A percentile compares a stretch with the other conserved stretches of the same genome.
Conservation (phyloP, 92 coral and sea anemone genomes). For the Palythoa caribaeorum region DNA sequence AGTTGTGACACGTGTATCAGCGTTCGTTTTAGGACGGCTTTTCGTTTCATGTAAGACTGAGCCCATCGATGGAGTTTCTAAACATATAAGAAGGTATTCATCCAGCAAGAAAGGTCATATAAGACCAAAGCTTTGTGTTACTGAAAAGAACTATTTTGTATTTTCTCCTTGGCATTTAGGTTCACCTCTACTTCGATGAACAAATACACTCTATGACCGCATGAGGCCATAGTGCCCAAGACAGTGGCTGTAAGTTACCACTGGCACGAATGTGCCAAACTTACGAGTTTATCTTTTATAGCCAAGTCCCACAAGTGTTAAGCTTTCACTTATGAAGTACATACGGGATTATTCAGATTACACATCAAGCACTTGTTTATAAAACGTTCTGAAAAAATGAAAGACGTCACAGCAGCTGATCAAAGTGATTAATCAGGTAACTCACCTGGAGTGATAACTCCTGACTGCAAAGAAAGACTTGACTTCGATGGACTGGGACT, state of each 20-base stretch:
- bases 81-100: not conserved
- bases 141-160: too few species aligned
- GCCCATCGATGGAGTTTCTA: slow-evolving; percentile 24
- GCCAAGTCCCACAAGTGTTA: too few species aligned
- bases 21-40: not conserved
- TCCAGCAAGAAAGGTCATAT: not conserved
- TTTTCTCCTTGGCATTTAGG: too few species aligned
- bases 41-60: not conserved
- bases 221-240: too few species aligned
- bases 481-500: slow-evolving; percentile 44
- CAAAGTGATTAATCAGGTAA: not conserved
- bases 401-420: not conserved
- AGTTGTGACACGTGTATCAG: not conserved
- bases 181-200: too few species aligned
- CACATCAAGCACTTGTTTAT: not conserved
- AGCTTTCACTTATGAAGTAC: too few species aligned
- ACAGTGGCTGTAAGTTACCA: too few species aligned
- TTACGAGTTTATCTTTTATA: too few species aligned
- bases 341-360: not conserved
- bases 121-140: too few species aligned
- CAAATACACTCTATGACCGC: too few species aligned
- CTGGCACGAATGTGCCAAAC: too few species aligned
- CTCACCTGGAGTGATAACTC: slow-evolving; percentile 20
- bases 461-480: slow-evolving; percentile 34
- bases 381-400: not conserved